Conservation (phyloP, 2,797 vertebrate genomes). For the Carcharodon carcharias region DNA sequence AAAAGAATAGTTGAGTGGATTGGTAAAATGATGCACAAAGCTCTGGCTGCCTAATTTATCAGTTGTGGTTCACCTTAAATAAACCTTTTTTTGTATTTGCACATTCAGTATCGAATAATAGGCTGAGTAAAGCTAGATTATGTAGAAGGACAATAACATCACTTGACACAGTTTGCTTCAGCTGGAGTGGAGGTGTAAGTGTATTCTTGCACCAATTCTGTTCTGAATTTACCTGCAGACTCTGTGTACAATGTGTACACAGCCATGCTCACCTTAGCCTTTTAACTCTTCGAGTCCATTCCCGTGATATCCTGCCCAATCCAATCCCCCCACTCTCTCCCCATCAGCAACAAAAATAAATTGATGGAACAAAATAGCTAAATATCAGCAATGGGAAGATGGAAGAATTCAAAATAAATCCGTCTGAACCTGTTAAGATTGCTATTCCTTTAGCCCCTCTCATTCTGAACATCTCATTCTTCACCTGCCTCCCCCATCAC, state of each 20-base stretch:
- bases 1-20: not conserved
- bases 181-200: not conserved
- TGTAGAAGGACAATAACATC: not conserved
- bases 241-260: not conserved
- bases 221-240: not conserved
- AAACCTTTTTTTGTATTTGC: slow-evolving; percentile 20
- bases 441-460: not conserved
- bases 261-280: not conserved
- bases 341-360: not conserved
- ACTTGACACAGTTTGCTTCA: not conserved
- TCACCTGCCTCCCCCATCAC: too few relatives aligned
- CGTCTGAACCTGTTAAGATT: not conserved
- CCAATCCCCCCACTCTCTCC: not conserved
- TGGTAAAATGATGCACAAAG: not conserved
- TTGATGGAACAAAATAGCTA: not conserved
- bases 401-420: not conserved
- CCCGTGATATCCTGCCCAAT: not conserved
- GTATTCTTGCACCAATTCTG: not conserved
- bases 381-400: not conserved
- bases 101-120: slow-evolving; percentile 30
- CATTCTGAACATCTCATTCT: not conserved
- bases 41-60: not conserved
- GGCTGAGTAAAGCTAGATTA: not conserved
- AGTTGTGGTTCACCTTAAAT: not conserved
- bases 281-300: not conserved